Evolutionary conservation across 30 jellyfish, hydroid and myxozoan genomes (phyloP), one percentile per base, ranked within the genome.

Genomic region (Pelagia noctiluca): DNA sequence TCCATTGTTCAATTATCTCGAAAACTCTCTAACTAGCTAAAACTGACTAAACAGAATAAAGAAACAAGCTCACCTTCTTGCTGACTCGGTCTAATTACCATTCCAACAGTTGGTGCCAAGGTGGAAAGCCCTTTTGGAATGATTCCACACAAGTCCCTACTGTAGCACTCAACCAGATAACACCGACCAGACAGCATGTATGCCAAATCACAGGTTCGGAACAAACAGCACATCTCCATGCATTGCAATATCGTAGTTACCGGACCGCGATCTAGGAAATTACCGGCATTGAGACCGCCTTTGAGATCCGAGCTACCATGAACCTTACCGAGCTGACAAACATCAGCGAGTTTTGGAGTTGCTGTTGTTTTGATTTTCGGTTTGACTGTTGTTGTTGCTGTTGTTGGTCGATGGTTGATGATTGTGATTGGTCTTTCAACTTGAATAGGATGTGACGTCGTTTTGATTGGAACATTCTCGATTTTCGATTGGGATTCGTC

Each of bases 221-320:
- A 86, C 77, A 75, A 29, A 52, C 98, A 92, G 76, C 98, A 92
- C 86, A 92, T 62, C 71, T 92, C 98, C 96, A 92, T 92, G 53
- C 98, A 92, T 18, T 60, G 92, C 30, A 64, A 63, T 19, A 92
- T 82, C 47, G 76, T 87, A 19, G 78, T 54, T 13, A 88, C 90
- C 63, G 94, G 83, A 7, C 98, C 98, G 8, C 96, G 84, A 50
- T 92, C 98, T 29, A 92, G 73, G 77, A 92, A 92, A 37, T 92
- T 92, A 7, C 98, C 98, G 1, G 98, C 95, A 52, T 74, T 78
- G 29, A 92, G 75, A 4, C 97, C 98, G 29, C 98, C 98, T 75
- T 92, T 92, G 18, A 92, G 83, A 67, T 92, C 98, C 19, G 98
- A 80, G 37, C 78, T 86, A 53, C 61, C 48, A 80, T 92, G 76